phyloP scores from a whole-genome alignment of 1,140 invertebrate genomes.

The Ladona fulva region DNA sequence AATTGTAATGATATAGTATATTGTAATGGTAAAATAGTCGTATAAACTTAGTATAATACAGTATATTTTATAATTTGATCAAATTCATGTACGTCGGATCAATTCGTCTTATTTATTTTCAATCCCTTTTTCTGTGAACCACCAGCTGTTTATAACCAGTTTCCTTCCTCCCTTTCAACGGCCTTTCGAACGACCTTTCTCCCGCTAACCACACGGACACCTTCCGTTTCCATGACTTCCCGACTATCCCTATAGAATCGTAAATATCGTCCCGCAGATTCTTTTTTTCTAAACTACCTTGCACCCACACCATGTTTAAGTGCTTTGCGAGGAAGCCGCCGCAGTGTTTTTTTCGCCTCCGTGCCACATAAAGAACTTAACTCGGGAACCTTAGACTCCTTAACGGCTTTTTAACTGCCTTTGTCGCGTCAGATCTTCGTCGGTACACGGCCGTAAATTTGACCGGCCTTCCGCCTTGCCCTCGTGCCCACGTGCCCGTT shows the following conservation, averaged over 20 bases:
- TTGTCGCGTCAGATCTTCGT: background rate
- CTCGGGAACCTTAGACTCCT: background rate
- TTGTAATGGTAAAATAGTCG: too few relatives aligned
- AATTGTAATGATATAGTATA: too few relatives aligned
- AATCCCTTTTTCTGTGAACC: too few relatives aligned
- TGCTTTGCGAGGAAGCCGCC: conserved; percentile 1
- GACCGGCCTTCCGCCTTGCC: background rate
- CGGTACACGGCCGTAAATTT: conserved; percentile 2
- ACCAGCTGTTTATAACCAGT: too few relatives aligned
- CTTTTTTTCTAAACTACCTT: background rate
- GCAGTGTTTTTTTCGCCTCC: background rate
- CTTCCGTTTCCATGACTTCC: background rate
- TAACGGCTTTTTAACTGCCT: conserved; percentile 9
- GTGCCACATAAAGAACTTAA: background rate
- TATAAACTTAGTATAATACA: too few relatives aligned
- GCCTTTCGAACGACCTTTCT: background rate
- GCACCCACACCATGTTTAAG: background rate
- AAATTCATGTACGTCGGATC: too few relatives aligned
- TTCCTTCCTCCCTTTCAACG: too few relatives aligned
- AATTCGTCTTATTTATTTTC: too few relatives aligned
- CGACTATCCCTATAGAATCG: background rate
- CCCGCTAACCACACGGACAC: background rate
- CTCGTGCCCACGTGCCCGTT: background rate
- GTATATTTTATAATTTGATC: too few relatives aligned
- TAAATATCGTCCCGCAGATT: background rate